phyloP scores from a whole-genome alignment of 2,888 invertebrate genomes.

The Cecidostiba fungosa region DNA sequence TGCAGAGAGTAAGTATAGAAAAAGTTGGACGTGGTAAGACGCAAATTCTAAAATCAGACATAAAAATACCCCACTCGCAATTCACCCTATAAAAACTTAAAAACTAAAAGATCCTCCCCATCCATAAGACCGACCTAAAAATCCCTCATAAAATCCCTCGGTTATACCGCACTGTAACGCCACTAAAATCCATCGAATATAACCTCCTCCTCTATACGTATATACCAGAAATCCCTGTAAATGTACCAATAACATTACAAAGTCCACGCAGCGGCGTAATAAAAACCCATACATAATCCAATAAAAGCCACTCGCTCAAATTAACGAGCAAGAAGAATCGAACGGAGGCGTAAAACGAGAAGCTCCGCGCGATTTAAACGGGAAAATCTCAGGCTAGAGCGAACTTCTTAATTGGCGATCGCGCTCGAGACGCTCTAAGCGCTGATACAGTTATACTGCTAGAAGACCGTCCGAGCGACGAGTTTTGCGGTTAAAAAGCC shows the following conservation, averaged over 20 bases:
- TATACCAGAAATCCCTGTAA: not conserved
- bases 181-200: not conserved
- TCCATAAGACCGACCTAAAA: not conserved
- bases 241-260: not conserved
- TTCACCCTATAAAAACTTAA: not conserved
- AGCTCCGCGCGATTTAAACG: constrained; percentile 39
- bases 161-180: not conserved
- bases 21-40: not conserved
- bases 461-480: not conserved
- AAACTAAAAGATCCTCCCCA: not conserved
- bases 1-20: not conserved
- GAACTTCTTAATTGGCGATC: constrained; percentile 59
- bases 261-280: constrained; percentile 28
- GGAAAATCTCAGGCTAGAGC: constrained; percentile 39
- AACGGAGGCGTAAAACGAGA: constrained; percentile 15
- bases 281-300: constrained; percentile 47
- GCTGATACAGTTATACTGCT: constrained; percentile 49
- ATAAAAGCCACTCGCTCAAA: constrained; percentile 22
- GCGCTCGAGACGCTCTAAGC: constrained; percentile 27
- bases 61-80: not conserved
- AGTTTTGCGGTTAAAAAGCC: constrained; percentile 7
- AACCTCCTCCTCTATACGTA: not conserved
- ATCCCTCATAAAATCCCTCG: not conserved
- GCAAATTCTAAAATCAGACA: not conserved
- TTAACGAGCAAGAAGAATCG: constrained; percentile 52